phyloP scores from a whole-genome alignment of 2,888 invertebrate genomes.

The Hemaris fuciformis region DNA sequence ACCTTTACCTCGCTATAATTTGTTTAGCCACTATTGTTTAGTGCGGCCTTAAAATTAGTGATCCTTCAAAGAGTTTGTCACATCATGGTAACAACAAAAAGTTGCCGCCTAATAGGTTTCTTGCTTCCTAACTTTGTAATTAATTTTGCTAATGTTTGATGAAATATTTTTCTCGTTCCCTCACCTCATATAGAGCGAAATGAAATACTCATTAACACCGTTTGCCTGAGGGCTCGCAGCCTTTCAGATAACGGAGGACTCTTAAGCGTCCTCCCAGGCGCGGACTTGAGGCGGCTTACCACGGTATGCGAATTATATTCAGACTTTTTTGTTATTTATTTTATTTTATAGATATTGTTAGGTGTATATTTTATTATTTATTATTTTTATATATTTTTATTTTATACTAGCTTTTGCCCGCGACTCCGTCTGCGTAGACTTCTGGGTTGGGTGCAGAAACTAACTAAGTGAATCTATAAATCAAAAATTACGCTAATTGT shows the following conservation, averaged over 20 bases:
- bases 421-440: too few relatives aligned
- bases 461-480: too few relatives aligned
- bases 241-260: conserved; percentile 14
- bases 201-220: conserved; percentile 15
- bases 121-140: conserved; percentile 6
- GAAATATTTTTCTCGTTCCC: not conserved
- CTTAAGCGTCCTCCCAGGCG: conserved; percentile 12
- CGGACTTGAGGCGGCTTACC: not conserved
- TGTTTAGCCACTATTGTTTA: too few relatives aligned
- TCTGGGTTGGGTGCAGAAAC: too few relatives aligned
- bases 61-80: not conserved
- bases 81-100: not conserved
- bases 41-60: not conserved
- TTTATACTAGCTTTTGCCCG: too few relatives aligned
- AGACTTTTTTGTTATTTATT: not conserved
- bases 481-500: too few relatives aligned
- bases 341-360: too few relatives aligned
- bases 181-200: conserved; percentile 13
- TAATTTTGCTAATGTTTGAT: conserved; percentile 7
- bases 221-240: conserved; percentile 9
- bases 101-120: not conserved
- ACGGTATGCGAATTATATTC: not conserved
- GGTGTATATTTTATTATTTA: too few relatives aligned
- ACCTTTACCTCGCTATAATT: not conserved
- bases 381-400: too few relatives aligned